Base-by-base conservation (phyloP, 2,888 invertebrate genomes). In the Seira musarum region DNA sequence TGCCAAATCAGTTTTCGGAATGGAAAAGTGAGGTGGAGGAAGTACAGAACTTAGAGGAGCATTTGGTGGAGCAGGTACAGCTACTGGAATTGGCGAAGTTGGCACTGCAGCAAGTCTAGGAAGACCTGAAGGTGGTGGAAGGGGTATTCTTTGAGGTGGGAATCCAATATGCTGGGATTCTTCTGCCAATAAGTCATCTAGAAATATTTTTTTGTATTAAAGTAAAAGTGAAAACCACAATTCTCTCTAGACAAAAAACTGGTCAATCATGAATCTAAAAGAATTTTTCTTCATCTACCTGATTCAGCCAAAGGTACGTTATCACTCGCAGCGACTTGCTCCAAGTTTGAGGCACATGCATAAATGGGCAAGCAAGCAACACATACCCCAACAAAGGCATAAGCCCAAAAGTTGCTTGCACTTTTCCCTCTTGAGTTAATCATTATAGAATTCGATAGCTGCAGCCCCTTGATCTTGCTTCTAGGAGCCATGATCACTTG, bases 1-100 rank as follows among this genome's bases (percentile, higher is more conserved):
- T 35, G 80, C 80, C 19, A 72, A 69, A 24, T 80, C 80, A 25
- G 57, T 40, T 57, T 80, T 80, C 1, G 80, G 80, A 57, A 73
- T 72, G 15, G 49, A 15, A 53, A 80, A 80, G 24, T 68, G 64
- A 10, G 79, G 66, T 24, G 65, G 64, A 0, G 66, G 49, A 19
- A 64, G 24, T 19, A 57, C 73, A n/a, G 49, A 1, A 2, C 60
- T 1, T 3, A 19, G 61, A 30, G 61, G 22, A 5, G 63, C 21
- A 21, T 22, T 63, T 10, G 61, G 61, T 60, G 80, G 67, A 68
- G 73, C 63, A 15, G 70, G 78, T 21, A 60, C 49, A 21, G 35
- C 24, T 10, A 40, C 63, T 64, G 63, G 71, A 21, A 60, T 35
- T 8, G 70, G 61, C 1, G 17, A 22, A 2, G 75, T 61, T 46